Evolutionary conservation across 2,888 invertebrate genomes (phyloP).

Genomic region (Artemia sinica): DNA sequence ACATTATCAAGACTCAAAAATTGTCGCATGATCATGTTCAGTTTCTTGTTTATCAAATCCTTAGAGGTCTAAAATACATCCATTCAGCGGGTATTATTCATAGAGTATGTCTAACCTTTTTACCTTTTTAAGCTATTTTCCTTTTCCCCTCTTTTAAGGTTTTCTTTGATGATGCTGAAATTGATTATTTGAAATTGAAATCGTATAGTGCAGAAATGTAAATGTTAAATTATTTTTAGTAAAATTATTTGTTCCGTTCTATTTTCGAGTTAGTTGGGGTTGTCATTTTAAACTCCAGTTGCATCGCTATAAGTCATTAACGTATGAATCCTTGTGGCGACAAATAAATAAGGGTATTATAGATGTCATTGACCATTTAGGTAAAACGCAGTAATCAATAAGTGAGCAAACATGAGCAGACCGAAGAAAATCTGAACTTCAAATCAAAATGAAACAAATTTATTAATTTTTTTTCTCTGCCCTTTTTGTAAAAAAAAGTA

Average conservation of each 20-base stretch:
- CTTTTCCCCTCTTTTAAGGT: slow-evolving; percentile 24
- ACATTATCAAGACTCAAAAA: slow-evolving; percentile 89
- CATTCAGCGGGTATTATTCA: slow-evolving; percentile 97
- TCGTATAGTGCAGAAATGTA: slow-evolving; percentile 34
- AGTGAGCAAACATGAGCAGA: too few relatives aligned
- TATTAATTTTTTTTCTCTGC: too few relatives aligned
- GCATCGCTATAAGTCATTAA: too few relatives aligned
- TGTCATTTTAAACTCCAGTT: too few relatives aligned
- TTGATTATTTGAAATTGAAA: slow-evolving; percentile 38
- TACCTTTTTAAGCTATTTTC: slow-evolving; percentile 17
- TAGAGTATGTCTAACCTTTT: slow-evolving; percentile 50
- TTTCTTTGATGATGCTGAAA: slow-evolving; percentile 36
- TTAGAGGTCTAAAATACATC: slow-evolving; percentile 93
- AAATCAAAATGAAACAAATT: too few relatives aligned
- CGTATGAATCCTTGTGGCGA: too few relatives aligned
- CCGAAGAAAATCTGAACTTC: too few relatives aligned
- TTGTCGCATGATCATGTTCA: slow-evolving; percentile 97
- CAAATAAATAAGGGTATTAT: too few relatives aligned
- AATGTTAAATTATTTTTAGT: slow-evolving; percentile 9
- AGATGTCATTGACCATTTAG: too few relatives aligned
- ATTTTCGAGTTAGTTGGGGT: too few relatives aligned
- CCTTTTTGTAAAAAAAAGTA: too few relatives aligned
- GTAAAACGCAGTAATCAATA: too few relatives aligned
- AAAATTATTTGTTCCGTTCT: slow-evolving; percentile 19
- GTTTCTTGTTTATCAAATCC: slow-evolving; percentile 92